These are phyloP conservation scores for Panagrolaimus sp. DNA, from an alignment of 1,140 invertebrate genomes.

Conservation along the genomic window DNA sequence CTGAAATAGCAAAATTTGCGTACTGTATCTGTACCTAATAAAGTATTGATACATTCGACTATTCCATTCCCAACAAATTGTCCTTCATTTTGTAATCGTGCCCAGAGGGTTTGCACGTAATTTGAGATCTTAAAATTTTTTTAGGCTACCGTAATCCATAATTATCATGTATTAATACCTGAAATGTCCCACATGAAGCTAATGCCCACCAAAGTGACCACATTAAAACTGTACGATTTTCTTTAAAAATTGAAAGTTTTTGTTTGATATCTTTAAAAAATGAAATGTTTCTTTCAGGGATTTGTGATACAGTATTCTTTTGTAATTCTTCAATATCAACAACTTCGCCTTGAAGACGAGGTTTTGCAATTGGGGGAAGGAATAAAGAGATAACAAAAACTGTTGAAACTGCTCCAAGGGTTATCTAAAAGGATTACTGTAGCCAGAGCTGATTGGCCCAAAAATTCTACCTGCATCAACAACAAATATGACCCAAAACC, in stretches of 20 bases:
- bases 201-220: constrained; percentile 81
- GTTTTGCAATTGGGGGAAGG: not conserved
- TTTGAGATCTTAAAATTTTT: constrained; percentile 51
- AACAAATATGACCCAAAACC: constrained; percentile 67
- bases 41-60: constrained; percentile 42
- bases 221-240: constrained; percentile 69
- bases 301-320: not conserved
- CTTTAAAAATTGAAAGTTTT: constrained; percentile 66
- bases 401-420: constrained; percentile 69
- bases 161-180: constrained; percentile 62
- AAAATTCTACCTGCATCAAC: constrained; percentile 70
- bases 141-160: not conserved
- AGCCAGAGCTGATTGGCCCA: not conserved
- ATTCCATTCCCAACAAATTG: constrained; percentile 39
- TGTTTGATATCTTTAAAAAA: constrained; percentile 33
- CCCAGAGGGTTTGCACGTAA: constrained; percentile 77
- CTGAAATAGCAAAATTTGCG: not conserved
- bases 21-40: constrained; percentile 26
- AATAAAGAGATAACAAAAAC: not conserved
- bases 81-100: constrained; percentile 35
- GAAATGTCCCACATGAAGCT: constrained; percentile 73
- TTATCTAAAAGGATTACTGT: constrained; percentile 32
- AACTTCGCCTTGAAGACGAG: not conserved
- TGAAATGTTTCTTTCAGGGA: too few species aligned
- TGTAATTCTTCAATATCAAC: constrained; percentile 14